These are phyloP conservation scores for Lophotriccus pileatus DNA, from an alignment of 2,797 vertebrate species.

Conservation along the genomic window DNA sequence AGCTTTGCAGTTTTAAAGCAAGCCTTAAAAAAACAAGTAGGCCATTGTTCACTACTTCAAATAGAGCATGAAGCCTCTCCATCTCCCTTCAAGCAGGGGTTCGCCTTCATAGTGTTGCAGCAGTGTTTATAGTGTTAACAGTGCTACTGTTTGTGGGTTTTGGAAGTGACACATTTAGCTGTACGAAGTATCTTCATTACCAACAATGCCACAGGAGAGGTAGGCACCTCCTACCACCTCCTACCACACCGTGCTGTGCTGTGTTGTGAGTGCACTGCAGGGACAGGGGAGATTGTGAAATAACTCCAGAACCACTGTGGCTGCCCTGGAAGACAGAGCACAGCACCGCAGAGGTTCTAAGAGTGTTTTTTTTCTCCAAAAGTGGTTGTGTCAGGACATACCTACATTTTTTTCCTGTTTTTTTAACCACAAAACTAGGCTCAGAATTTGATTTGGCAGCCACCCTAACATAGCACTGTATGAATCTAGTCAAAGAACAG, in stretches of 20 bases:
- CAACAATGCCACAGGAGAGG: not conserved
- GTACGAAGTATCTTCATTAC: not conserved
- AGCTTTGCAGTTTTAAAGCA: not conserved
- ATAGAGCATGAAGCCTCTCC: not conserved
- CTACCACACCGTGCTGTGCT: not conserved
- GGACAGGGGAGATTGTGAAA: not conserved
- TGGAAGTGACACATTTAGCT: not conserved
- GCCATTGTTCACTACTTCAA: not conserved
- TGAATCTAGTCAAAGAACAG: conserved; percentile 72
- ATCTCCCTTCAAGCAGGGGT: not conserved
- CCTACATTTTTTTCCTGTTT: conserved; percentile 40
- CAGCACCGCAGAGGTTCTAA: conserved; percentile 8
- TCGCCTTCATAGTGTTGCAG: not conserved
- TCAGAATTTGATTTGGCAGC: conserved; percentile 74
- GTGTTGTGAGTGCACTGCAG: not conserved
- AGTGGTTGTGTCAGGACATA: conserved; percentile 55
- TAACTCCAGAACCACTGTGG: not conserved
- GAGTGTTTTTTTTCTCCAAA: conserved; percentile 15
- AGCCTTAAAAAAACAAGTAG: not conserved
- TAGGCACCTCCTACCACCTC: not conserved
- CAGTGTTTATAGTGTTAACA: not conserved
- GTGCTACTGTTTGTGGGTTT: not conserved
- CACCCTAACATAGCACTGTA: conserved; percentile 73
- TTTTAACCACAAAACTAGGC: conserved; percentile 47
- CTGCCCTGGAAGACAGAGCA: not conserved